Percentiles rank a stretch among this genome's conserved stretches.
Conservation (phyloP, 2,797 vertebrate genomes). For the Enteromius thamalakanensis region DNA sequence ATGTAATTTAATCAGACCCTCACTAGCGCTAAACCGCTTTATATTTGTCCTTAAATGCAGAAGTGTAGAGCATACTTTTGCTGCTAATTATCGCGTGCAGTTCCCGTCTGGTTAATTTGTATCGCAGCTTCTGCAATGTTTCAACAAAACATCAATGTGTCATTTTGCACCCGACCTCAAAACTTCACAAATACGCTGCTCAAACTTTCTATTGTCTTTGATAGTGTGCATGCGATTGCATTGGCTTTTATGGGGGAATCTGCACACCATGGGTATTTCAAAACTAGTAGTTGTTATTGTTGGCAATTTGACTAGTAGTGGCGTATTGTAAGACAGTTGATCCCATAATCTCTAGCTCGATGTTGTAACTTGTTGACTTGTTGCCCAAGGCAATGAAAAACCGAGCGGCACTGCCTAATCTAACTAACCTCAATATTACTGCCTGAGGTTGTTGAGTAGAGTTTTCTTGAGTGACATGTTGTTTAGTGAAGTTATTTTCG, state of each 20-base stretch:
- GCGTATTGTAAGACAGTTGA: neutral
- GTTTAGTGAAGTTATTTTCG: conserved; percentile 8
- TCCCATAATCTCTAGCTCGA: neutral
- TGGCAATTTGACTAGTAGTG: neutral
- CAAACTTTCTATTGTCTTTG: neutral
- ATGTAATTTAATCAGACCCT: neutral
- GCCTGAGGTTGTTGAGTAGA: neutral
- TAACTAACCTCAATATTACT: conserved; percentile 1
- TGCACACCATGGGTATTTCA: neutral
- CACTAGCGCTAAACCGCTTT: neutral
- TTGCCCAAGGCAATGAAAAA: conserved; percentile 2
- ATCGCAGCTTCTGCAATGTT: neutral
- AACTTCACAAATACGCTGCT: neutral
- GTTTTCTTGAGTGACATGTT: neutral
- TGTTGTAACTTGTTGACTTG: conserved; percentile 24
- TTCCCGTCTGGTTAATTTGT: neutral
- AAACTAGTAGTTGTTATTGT: neutral
- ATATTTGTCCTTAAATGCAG: neutral
- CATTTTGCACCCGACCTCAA: conserved; percentile 9
- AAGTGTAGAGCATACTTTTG: neutral
- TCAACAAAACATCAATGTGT: neutral
- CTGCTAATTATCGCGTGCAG: neutral
- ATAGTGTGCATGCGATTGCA: neutral
- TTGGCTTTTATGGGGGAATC: neutral
- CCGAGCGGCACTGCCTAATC: neutral